Evolutionary conservation across 2,888 invertebrate species (phyloP), one percentile per base, ranked within the genome.

Genomic region (Nycteola revayana): DNA sequence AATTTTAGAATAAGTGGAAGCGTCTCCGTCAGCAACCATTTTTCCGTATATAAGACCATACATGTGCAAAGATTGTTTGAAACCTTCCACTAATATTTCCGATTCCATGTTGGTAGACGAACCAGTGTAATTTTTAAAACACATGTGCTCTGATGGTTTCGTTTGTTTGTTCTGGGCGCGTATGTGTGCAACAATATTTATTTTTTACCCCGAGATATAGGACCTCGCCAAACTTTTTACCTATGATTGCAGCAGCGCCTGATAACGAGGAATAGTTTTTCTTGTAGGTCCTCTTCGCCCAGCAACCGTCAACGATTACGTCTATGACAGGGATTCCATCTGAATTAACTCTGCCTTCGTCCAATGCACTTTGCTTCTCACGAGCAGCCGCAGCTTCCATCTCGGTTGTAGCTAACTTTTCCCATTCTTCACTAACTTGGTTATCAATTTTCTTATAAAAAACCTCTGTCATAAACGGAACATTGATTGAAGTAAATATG

Each of bases 21-120:
- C 59, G 36, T 75, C 74, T 6, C 72, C 71, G 49, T 69, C 72
- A n/a, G 66, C 68, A 7, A 74, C 50, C 21, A 70, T 41, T 33
- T 47, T 39, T 1, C 29, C 45, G 37, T n/a, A n/a, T n/a, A n/a
- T n/a, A n/a, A n/a, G n/a, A n/a, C n/a, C n/a, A n/a, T 63, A 73
- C 14, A 57, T 55, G 2, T 25, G 49, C 46, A 45, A 71, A 60
- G 65, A 66, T 17, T 28, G 17, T 28, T 43, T 41, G 36, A 70
- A 74, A 4, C 63, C 73, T 44, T 69, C 60, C 9, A 49, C 36
- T 8, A 71, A 52, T 7, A 70, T 69, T 25, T 60, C 61, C 1
- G 61, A 45, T 49, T 73, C 72, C 67, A 74, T 73, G 2, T 48
- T 33, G n/a, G 60, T 49, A 0, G 68, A 69, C 8, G 65, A 42